These are phyloP conservation scores for Nysson spinosus DNA, from an alignment of 2,888 invertebrate species.

Conservation along the genomic window DNA sequence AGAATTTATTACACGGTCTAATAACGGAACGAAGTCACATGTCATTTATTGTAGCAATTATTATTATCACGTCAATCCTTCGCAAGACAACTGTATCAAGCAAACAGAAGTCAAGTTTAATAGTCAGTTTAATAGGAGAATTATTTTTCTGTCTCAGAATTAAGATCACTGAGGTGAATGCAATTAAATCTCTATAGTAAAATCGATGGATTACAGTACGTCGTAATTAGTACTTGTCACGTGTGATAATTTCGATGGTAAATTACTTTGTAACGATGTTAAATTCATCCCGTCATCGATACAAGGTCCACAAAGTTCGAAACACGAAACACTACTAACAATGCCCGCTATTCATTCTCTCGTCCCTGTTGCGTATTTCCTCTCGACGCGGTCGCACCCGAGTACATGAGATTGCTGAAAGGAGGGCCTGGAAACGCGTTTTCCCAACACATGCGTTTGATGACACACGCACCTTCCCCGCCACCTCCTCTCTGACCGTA, in stretches of 20 bases:
- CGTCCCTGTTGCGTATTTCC: slow-evolving; percentile 34
- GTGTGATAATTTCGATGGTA: too few species aligned
- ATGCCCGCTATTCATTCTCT: slow-evolving; percentile 50
- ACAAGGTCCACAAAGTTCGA: slow-evolving; percentile 18
- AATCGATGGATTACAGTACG: too few species aligned
- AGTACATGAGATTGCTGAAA: slow-evolving; percentile 30
- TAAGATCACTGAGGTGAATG: too few species aligned
- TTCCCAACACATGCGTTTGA: slow-evolving; percentile 18
- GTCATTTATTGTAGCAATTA: too few species aligned
- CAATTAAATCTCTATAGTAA: too few species aligned
- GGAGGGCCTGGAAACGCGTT: slow-evolving; percentile 34
- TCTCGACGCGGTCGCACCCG: slow-evolving; percentile 21
- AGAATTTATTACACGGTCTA: slow-evolving; percentile 12
- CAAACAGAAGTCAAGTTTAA: too few species aligned
- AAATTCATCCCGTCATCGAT: background rate
- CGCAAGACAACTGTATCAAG: too few species aligned
- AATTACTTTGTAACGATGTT: background rate
- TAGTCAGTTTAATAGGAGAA: too few species aligned
- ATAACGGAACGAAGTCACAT: background rate
- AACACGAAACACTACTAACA: slow-evolving; percentile 42
- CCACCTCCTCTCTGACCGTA: slow-evolving; percentile 13
- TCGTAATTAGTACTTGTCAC: too few species aligned
- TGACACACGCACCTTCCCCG: slow-evolving; percentile 3
- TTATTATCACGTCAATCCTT: too few species aligned
- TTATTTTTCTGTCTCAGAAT: too few species aligned